Conservation (phyloP, 2,888 invertebrate genomes). For the Plebejus melissa region DNA sequence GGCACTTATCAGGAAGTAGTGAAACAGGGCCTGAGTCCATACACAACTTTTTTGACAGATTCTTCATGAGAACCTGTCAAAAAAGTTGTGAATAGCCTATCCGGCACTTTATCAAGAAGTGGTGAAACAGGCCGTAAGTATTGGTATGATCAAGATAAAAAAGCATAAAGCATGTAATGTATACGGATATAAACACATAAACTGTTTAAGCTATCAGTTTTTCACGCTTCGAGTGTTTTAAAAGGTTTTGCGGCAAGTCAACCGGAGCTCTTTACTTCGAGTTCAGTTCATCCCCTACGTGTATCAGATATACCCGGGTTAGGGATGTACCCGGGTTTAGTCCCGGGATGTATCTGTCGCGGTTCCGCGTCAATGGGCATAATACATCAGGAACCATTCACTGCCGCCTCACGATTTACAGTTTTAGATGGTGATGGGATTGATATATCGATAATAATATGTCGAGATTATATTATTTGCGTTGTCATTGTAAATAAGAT, state of each 20-base stretch:
- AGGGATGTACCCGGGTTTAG: not conserved
- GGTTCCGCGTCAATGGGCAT: slow-evolving; percentile 64
- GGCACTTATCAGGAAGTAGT: too few relatives aligned
- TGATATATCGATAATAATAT: slow-evolving; percentile 28
- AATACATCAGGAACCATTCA: slow-evolving; percentile 75
- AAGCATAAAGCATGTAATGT: not conserved
- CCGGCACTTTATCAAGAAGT: too few relatives aligned
- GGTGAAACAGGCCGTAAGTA: too few relatives aligned
- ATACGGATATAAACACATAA: not conserved
- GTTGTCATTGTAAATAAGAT: too few relatives aligned
- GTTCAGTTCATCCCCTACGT: not conserved
- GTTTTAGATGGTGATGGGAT: slow-evolving; percentile 56
- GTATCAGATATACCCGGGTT: not conserved
- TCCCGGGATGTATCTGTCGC: slow-evolving; percentile 47
- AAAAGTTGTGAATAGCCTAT: too few relatives aligned
- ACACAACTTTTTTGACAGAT: too few relatives aligned
- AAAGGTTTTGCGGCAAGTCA: slow-evolving; percentile 18
- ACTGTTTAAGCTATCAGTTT: slow-evolving; percentile 17
- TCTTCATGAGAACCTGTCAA: too few relatives aligned
- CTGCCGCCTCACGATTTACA: slow-evolving; percentile 61
- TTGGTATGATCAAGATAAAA: too few relatives aligned
- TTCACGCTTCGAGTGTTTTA: slow-evolving; percentile 16
- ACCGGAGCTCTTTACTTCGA: slow-evolving; percentile 15
- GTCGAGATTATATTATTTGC: too few relatives aligned
- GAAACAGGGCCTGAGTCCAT: too few relatives aligned